phyloP scores from a whole-genome alignment of 2,113 vertebrate species.

The Galemys pyrenaicus region DNA sequence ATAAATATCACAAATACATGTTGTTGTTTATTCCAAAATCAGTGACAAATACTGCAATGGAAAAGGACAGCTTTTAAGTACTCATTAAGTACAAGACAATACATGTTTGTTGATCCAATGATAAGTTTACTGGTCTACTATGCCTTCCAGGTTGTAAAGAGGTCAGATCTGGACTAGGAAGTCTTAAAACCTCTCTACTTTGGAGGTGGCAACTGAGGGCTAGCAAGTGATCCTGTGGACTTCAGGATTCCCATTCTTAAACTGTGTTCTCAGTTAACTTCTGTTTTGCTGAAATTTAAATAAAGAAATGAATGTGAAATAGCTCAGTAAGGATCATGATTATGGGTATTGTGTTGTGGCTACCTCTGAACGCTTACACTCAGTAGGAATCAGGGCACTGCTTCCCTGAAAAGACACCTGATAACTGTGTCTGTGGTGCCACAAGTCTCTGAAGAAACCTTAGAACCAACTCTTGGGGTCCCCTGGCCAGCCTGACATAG shows the following conservation, averaged over 20 bases:
- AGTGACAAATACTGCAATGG: neutral
- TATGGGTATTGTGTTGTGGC: neutral
- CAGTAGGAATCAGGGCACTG: neutral
- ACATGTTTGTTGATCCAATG: slow-evolving; percentile 1
- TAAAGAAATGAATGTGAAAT: neutral
- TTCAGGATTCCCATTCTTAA: neutral
- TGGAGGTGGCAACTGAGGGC: neutral
- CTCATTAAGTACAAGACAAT: neutral
- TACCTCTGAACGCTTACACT: neutral
- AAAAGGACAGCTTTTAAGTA: neutral
- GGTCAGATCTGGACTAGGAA: neutral
- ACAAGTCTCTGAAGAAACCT: neutral
- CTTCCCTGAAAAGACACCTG: neutral
- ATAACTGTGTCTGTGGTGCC: neutral
- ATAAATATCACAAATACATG: slow-evolving; percentile 15
- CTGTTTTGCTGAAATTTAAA: neutral
- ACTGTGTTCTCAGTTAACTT: neutral
- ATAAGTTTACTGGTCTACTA: neutral
- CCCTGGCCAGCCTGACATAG: neutral
- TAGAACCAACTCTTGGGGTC: neutral
- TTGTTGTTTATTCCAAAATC: neutral
- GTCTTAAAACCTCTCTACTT: neutral
- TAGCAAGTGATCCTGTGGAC: neutral
- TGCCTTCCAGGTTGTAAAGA: neutral
- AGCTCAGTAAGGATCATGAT: neutral